phyloP scores from a whole-genome alignment of 2,888 invertebrate species.

The Oxyteleia sp. region DNA sequence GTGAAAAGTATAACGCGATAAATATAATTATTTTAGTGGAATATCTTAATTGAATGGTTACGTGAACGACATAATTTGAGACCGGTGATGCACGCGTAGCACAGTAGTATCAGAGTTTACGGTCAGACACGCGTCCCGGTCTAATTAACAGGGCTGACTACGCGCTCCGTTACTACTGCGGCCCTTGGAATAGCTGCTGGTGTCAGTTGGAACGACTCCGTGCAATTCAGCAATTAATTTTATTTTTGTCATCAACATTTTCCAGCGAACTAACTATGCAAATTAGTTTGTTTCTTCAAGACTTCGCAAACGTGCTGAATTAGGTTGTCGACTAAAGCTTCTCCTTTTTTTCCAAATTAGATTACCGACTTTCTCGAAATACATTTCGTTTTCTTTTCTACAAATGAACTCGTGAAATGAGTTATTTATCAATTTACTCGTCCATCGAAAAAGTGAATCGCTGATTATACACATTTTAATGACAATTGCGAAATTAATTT shows the following conservation, averaged over 20 bases:
- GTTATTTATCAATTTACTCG: not conserved
- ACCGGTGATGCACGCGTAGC: slow-evolving; percentile 60
- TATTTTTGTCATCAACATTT: slow-evolving; percentile 63
- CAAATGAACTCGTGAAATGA: not conserved
- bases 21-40: slow-evolving; percentile 41
- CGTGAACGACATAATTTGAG: slow-evolving; percentile 47
- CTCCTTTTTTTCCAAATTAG: slow-evolving; percentile 14
- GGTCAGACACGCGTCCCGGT: slow-evolving; percentile 72
- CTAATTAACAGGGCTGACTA: slow-evolving; percentile 72
- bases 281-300: slow-evolving; percentile 59
- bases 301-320: slow-evolving; percentile 30
- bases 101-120: slow-evolving; percentile 71
- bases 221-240: slow-evolving; percentile 57
- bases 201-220: slow-evolving; percentile 53
- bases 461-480: not conserved
- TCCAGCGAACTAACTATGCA: slow-evolving; percentile 41
- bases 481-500: not conserved
- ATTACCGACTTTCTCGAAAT: slow-evolving; percentile 8
- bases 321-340: slow-evolving; percentile 15
- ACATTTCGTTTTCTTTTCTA: not conserved
- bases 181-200: slow-evolving; percentile 47
- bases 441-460: not conserved
- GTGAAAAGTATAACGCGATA: slow-evolving; percentile 18
- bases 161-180: slow-evolving; percentile 64
- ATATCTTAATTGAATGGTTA: slow-evolving; percentile 61